Conservation (phyloP, 2,797 vertebrate species). For the Pipistrellus nathusii region DNA sequence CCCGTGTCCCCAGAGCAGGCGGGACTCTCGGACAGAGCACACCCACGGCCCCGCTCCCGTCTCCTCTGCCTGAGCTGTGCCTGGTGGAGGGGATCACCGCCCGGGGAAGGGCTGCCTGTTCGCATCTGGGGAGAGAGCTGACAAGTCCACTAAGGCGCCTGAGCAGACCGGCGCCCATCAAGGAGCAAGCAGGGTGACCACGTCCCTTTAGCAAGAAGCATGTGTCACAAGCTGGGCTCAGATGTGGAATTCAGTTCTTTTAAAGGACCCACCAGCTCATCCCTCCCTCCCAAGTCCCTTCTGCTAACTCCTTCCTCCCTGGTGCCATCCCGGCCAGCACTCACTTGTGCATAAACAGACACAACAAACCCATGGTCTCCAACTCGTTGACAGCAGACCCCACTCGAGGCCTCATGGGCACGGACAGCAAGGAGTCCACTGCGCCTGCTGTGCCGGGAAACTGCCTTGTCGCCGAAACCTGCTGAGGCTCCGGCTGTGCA, state of each 20-base stretch:
- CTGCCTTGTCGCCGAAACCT: fast-evolving
- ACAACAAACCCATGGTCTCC: too few species aligned
- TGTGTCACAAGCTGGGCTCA: not conserved
- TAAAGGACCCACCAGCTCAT: not conserved
- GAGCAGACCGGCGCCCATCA: not conserved
- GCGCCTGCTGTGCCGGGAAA: too few species aligned
- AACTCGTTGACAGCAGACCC: fast-evolving
- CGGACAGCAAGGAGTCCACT: fast-evolving
- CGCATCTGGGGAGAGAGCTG: fast-evolving
- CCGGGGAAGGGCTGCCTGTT: fast-evolving
- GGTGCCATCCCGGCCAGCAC: fast-evolving
- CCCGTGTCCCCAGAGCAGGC: not conserved
- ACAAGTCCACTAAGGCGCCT: not conserved
- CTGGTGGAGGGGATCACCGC: not conserved
- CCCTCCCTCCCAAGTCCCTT: not conserved
- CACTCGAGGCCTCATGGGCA: fast-evolving
- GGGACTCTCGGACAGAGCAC: fast-evolving
- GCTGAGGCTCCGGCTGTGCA: not conserved
- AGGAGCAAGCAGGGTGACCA: not conserved
- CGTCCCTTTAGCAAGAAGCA: fast-evolving
- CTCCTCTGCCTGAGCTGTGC: fast-evolving
- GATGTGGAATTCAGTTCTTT: fast-evolving
- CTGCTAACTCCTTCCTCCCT: not conserved
- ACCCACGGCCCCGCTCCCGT: fast-evolving
- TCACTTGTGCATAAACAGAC: not conserved